These are phyloP conservation scores for Myioborus miniatus DNA, from an alignment of 2,797 vertebrate genomes.

Conservation along the genomic window DNA sequence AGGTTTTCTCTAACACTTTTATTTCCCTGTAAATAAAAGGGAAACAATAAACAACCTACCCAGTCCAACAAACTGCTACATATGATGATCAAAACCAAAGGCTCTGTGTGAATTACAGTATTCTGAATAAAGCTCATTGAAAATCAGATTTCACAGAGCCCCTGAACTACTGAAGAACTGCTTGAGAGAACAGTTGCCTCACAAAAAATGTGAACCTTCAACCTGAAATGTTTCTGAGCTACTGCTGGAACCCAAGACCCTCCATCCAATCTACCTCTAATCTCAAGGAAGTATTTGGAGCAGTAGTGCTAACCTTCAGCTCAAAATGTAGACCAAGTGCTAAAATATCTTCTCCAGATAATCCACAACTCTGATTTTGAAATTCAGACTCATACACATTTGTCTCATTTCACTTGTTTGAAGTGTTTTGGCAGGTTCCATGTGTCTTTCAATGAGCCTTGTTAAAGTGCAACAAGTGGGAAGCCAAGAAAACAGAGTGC, in stretches of 20 bases:
- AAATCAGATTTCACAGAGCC: background rate
- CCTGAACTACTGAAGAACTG: background rate
- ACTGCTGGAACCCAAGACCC: background rate
- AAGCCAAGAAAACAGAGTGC: background rate
- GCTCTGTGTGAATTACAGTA: background rate
- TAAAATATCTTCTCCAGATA: background rate
- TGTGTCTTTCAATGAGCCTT: background rate
- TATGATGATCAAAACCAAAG: background rate
- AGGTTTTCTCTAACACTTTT: background rate
- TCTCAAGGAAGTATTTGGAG: background rate
- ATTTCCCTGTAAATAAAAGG: background rate
- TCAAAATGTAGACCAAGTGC: background rate
- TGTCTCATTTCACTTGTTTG: background rate
- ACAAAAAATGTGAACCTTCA: background rate
- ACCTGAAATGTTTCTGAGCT: background rate
- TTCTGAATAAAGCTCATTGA: background rate
- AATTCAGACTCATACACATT: fast-evolving
- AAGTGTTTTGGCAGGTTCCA: background rate
- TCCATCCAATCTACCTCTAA: background rate
- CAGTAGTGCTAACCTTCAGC: background rate
- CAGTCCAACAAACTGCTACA: background rate
- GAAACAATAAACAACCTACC: background rate
- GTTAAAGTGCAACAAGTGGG: background rate
- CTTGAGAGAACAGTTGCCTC: background rate
- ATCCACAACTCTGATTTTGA: background rate